Evolutionary conservation across 1,140 invertebrate species (phyloP), one percentile per base, ranked within the genome.

Genomic region (Heterodera schachtii): DNA sequence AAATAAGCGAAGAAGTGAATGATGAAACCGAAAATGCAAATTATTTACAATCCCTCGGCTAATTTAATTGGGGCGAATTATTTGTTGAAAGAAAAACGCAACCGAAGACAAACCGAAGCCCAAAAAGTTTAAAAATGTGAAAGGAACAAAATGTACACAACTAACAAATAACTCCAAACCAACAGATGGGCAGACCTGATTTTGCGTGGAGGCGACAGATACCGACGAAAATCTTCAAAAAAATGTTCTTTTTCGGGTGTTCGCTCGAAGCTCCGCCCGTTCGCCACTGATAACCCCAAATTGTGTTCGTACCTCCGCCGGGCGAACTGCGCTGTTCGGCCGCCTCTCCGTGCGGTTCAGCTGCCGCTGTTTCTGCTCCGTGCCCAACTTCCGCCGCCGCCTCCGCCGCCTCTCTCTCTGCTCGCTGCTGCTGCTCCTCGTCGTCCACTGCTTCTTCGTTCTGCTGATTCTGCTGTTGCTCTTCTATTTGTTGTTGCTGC

Each of bases 161-260:
- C 31, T 31, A 31, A 31, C 31, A 3, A 52, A 52, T 52, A 13
- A 52, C 49, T 52, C 49, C 16, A 16, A 52, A 52, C 16, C 52
- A 8, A 3, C 52, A 64, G 19, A 64, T 64, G 49, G 11, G 16
- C 31, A 13, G 4, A 78, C 76, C 76, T 78, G 64, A 78, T 67
- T 78, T 78, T 78, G 4, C 76, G n/a, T 7, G 76, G 76, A 13
- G 76, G 76, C 70, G 76, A 78, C 46, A 64, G 49, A 69, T 49
- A 78, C 19, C 70, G 76, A 67, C 47, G 60, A 19, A 41, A 46
- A 70, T 70, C 57, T 67, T 64, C 47, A 76, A 31, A 76, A 44
- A 71, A 41, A 71, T 43, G 69, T 13, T 71, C 7, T 71, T 43
- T 71, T 71, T 11, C 49, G 49, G 6, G 6, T 52, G 6, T 52